Evolutionary conservation across 2,888 invertebrate species (phyloP).

Genomic region (Hyposoter didymator): DNA sequence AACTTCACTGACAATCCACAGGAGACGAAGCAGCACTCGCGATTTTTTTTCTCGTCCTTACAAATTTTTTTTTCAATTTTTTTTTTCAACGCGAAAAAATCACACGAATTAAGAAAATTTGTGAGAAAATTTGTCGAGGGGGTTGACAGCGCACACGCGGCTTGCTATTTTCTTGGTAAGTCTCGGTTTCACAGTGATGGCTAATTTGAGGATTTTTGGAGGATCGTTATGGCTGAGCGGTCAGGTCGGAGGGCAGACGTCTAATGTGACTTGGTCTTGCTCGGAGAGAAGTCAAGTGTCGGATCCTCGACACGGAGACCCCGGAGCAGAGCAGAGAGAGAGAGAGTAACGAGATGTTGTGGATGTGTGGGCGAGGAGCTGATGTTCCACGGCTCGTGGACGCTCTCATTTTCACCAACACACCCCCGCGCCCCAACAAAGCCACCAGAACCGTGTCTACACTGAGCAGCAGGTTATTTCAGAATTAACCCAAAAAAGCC

Average conservation of each 20-base stretch:
- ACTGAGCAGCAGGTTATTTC: slow-evolving; percentile 30
- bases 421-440: slow-evolving; percentile 59
- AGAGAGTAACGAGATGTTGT: slow-evolving; percentile 43
- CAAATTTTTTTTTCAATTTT: not conserved
- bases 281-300: slow-evolving; percentile 81
- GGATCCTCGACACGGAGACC: slow-evolving; percentile 72
- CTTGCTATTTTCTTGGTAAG: slow-evolving; percentile 13
- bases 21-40: slow-evolving; percentile 1
- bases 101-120: not conserved
- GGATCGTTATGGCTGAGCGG: slow-evolving; percentile 76
- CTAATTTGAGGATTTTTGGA: slow-evolving; percentile 66
- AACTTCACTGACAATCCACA: slow-evolving; percentile 8
- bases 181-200: slow-evolving; percentile 54
- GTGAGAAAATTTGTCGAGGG: slow-evolving; percentile 4
- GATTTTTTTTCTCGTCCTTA: not conserved
- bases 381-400: slow-evolving; percentile 79
- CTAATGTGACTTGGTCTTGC: slow-evolving; percentile 81
- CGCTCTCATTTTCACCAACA: slow-evolving; percentile 80
- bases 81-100: not conserved
- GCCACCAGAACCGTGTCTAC: slow-evolving; percentile 16
- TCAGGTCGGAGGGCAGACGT: slow-evolving; percentile 82
- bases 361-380: slow-evolving; percentile 57
- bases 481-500: slow-evolving; percentile 1
- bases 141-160: slow-evolving; percentile 22
- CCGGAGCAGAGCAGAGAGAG: slow-evolving; percentile 63